phyloP scores from a whole-genome alignment of 2,113 vertebrate species.

The Mirza zaza region DNA sequence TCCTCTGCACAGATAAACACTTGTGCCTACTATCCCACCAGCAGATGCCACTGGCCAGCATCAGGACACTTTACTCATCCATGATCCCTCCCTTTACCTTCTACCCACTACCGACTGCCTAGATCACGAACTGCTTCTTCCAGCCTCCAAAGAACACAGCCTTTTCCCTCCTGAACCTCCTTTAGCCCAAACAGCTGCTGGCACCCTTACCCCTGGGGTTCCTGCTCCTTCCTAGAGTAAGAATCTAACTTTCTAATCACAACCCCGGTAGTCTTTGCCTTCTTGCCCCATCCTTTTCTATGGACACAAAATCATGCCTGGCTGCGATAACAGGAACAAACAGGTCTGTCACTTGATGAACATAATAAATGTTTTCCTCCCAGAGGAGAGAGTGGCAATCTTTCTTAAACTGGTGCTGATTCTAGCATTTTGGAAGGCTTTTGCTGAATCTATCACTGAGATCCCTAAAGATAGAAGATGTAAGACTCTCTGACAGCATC shows the following conservation, averaged over 20 bases:
- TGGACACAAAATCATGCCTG: neutral
- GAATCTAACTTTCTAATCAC: neutral
- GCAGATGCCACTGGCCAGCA: too few species aligned
- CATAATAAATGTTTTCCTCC: neutral
- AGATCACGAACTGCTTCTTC: neutral
- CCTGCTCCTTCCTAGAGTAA: neutral
- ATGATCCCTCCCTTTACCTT: neutral
- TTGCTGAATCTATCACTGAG: constrained; percentile 4
- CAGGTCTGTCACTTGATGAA: constrained; percentile 16
- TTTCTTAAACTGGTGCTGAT: constrained; percentile 29
- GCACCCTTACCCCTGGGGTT: neutral
- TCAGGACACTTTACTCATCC: neutral
- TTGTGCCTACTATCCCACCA: too few species aligned
- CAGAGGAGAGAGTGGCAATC: neutral
- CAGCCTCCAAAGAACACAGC: neutral
- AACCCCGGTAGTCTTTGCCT: neutral
- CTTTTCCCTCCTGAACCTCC: neutral
- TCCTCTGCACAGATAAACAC: neutral
- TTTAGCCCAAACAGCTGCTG: neutral
- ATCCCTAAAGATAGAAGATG: constrained; percentile 43
- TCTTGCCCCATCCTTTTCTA: neutral
- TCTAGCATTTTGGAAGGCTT: constrained; percentile 41
- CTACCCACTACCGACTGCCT: neutral
- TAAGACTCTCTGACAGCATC: constrained; percentile 13
- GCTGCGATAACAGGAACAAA: neutral